Conservation (phyloP, 2,888 invertebrate species). For the Spisula solida region DNA sequence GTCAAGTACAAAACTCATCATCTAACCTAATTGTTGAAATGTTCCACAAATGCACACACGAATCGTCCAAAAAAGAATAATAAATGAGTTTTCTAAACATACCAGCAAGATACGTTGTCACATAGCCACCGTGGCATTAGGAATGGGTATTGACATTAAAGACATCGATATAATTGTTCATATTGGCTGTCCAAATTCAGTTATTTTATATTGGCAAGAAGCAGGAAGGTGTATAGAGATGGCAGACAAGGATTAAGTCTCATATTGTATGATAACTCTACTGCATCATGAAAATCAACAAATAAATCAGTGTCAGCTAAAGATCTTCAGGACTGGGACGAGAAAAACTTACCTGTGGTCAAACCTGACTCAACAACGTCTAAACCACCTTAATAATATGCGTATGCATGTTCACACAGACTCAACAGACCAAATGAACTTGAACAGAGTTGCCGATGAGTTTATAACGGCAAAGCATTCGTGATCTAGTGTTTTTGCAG, state of each 20-base stretch:
- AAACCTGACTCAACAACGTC: no score
- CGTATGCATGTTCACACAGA: no score
- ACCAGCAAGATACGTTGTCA: conserved; percentile 54
- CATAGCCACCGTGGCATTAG: conserved; percentile 63
- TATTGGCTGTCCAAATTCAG: conserved; percentile 61
- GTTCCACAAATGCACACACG: conserved; percentile 65
- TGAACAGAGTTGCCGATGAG: no score
- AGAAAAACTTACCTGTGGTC: no score
- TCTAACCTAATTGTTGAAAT: conserved; percentile 64
- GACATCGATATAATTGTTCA: conserved; percentile 55
- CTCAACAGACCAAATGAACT: no score
- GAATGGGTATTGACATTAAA: conserved; percentile 67
- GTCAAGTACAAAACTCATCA: conserved; percentile 4
- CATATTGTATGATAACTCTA: conserved; percentile 52
- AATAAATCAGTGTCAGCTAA: conserved; percentile 34
- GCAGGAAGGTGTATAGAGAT: conserved; percentile 61
- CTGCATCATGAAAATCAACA: conserved; percentile 53
- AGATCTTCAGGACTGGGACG: no score
- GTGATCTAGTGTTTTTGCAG: no score
- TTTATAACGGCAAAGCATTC: no score
- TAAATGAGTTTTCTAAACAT: conserved; percentile 43
- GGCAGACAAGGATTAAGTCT: conserved; percentile 44
- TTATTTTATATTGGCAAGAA: conserved; percentile 64
- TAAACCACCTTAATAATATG: no score
- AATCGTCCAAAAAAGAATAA: conserved; percentile 58